Base-by-base conservation (phyloP, 2,797 vertebrate species). In the Phalloptychus januarius region DNA sequence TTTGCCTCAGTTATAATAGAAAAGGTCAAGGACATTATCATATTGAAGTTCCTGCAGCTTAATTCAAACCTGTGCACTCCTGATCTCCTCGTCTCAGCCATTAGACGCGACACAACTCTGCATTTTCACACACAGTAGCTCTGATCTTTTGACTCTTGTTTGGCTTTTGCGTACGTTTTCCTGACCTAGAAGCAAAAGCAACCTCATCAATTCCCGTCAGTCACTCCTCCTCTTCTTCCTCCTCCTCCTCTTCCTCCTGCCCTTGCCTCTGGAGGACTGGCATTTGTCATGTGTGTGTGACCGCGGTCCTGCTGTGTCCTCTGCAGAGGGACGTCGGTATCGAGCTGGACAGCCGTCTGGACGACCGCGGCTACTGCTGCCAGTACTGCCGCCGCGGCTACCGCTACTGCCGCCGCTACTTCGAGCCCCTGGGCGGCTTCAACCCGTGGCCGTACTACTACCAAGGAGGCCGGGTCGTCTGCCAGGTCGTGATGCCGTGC, bases 391-490 rank as follows among this genome's bases (percentile, higher is more conserved):
- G 95, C 61, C 96, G 96, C 0, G 98, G 97, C 90, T 95, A 98
- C 91, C 96, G 96, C 89, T 97, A 94, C 93, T 99, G 98, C 92
- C 97, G 91, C 65, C 95, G 97, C 31, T 97, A 97, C 92, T 93
- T 97, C 42, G 97, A 98, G 93, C 98, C 98, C 50, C 95, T 98
- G 79, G 93, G 97, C 31, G 98, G 98, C 78, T 99, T 96, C 93
- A 95, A 97, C 94, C 98, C 96, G 0, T 98, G 98, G 92, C 98
- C 98, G 0, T 99, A 99, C 94, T 98, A 96, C 94, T 99, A 99
- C 95, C 97, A 97, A 93, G 97, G 97, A 28, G 97, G 98, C 18
- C 93, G 97, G 45, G 97, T 98, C 87, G 97, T 99, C 94, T 99
- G 98, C 94, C 96, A 97, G 54, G 87, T 98, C 81, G 97, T 99